Conservation (phyloP, 2,888 invertebrate species). For the Apocheima hispidaria region DNA sequence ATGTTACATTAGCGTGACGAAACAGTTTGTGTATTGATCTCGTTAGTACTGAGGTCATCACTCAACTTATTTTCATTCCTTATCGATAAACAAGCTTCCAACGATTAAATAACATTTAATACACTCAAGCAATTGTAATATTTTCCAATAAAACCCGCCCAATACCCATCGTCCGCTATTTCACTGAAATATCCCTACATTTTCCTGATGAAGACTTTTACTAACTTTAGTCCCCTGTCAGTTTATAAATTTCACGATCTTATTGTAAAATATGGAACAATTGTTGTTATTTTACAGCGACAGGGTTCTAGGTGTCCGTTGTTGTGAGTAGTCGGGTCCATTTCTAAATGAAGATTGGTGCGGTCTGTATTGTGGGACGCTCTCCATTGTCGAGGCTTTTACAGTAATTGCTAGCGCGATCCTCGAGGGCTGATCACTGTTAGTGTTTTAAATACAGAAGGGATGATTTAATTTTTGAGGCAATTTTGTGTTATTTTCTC, state of each 20-base stretch:
- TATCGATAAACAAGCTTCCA: not conserved
- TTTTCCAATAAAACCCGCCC: slow-evolving; percentile 26
- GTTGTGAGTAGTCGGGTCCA: slow-evolving; percentile 10
- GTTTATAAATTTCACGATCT: not conserved
- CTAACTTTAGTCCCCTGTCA: not conserved
- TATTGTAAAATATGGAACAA: not conserved
- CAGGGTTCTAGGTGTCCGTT: slow-evolving; percentile 1
- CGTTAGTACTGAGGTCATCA: no score
- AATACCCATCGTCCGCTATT: not conserved
- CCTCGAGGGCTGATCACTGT: not conserved
- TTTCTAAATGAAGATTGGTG: slow-evolving; percentile 39
- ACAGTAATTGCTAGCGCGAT: slow-evolving; percentile 51
- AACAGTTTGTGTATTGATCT: no score
- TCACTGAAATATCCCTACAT: slow-evolving; percentile 2
- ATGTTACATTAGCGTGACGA: no score
- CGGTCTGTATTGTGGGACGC: slow-evolving; percentile 18
- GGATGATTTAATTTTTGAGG: not conserved
- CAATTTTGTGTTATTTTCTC: not conserved
- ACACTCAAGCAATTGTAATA: slow-evolving; percentile 33
- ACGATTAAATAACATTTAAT: slow-evolving; percentile 24
- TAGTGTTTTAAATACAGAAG: not conserved
- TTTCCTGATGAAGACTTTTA: not conserved
- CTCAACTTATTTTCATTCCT: not conserved
- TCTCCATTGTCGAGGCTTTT: slow-evolving; percentile 50
- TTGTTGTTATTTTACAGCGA: slow-evolving; percentile 2